Percentiles rank a stretch among this genome's conserved stretches.
These are phyloP conservation scores for Dione vanillae DNA, from an alignment of 2,888 invertebrate species.

Conservation along the genomic window DNA sequence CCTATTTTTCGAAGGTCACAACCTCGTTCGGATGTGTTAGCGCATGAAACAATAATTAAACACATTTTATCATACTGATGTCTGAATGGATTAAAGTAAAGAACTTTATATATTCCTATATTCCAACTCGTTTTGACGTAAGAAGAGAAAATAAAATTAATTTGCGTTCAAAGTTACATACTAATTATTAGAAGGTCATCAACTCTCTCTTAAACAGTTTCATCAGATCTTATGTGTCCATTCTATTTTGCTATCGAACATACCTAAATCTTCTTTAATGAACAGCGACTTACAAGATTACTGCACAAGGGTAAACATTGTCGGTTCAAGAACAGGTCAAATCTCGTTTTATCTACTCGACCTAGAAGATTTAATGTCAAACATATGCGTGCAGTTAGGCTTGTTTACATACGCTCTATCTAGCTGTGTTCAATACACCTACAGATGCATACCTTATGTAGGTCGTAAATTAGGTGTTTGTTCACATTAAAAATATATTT, in stretches of 20 bases:
- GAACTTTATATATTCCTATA: too few species aligned
- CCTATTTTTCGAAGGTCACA: conserved; percentile 52
- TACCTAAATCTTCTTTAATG: conserved; percentile 7
- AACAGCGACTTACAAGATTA: conserved; percentile 12
- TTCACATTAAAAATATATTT: conserved; percentile 28
- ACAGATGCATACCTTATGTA: conserved; percentile 39
- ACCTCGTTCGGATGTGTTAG: conserved; percentile 41
- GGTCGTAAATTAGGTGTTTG: conserved; percentile 23
- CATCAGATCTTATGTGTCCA: neutral
- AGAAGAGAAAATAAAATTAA: neutral
- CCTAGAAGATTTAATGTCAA: conserved; percentile 69
- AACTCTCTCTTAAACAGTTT: too few species aligned
- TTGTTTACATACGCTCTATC: conserved; percentile 54
- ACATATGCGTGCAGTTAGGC: conserved; percentile 49
- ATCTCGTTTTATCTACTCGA: conserved; percentile 59
- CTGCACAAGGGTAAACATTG: conserved; percentile 41
- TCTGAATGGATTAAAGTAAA: neutral
- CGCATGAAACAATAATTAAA: conserved; percentile 21
- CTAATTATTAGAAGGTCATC: neutral
- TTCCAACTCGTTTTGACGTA: too few species aligned
- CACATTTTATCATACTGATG: neutral
- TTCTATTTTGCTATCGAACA: neutral
- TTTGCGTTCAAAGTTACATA: neutral
- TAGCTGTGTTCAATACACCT: conserved; percentile 32
- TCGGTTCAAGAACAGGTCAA: conserved; percentile 56